Base-by-base conservation (phyloP, 2,888 invertebrate species). In the Crossocerus cetratus region DNA sequence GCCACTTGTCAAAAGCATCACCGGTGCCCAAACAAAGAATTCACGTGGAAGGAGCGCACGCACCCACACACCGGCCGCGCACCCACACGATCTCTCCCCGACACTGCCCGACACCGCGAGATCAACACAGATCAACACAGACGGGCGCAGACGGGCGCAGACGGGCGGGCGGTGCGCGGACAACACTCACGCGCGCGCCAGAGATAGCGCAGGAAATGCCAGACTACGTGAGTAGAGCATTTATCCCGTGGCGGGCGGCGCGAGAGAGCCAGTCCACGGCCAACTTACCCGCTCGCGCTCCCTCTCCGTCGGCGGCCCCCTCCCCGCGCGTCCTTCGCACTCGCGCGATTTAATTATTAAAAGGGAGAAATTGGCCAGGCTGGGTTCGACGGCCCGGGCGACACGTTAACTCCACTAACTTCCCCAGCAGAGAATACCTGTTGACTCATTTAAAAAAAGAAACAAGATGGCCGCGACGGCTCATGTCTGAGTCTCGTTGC, bases 21-120 rank as follows among this genome's bases (percentile, higher is more conserved):
- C 86, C 85, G 86, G 86, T 80, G 78, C 72, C 74, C 78, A 83
- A 79, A 84, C 82, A 85, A 85, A 86, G 84, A 85, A 84, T 85
- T 87, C 87, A 87, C 87, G 87, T 87, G 87, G 84, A 84, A 84
- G 72, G 75, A 75, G 82, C 83, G 77, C 81, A 81, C 81, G 82
- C 83, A 11, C 32, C 8, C 32, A 82, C 83, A 83, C 83, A 83
- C 79, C 76, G 80, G n/a, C n/a, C n/a, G n/a, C n/a, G n/a, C n/a
- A n/a, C n/a, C n/a, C n/a, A n/a, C n/a, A n/a, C n/a, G n/a, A n/a
- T n/a, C n/a, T n/a, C n/a, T n/a, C n/a, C n/a, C n/a, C n/a, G n/a
- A n/a, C n/a, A n/a, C n/a, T n/a, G n/a, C n/a, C n/a, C n/a, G n/a
- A n/a, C n/a, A n/a, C n/a, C n/a, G n/a, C n/a, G n/a, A n/a, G n/a